Evolutionary conservation across 2,888 invertebrate genomes (phyloP), one percentile per base, ranked within the genome.

Genomic region (Cosmia pyralina): DNA sequence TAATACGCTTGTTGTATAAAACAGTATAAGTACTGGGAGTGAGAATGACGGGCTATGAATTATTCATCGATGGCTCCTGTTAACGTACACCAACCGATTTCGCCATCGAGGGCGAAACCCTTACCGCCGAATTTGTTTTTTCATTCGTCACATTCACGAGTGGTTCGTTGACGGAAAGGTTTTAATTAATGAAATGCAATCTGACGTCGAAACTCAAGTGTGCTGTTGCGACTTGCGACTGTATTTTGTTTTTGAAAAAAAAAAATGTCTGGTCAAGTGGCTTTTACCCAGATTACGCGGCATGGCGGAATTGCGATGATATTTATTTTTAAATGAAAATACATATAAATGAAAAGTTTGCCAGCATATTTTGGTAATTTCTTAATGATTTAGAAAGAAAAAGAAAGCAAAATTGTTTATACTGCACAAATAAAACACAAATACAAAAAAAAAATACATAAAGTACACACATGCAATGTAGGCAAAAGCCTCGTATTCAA

Each of bases 41-140:
- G 83, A 84, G 82, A 76, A 72, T 77, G 84, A 81, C 75, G 64
- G 64, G 64, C 60, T 73, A 87, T 92, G 90, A 92, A 94, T 94
- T 83, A 94, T 94, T 92, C 92, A 94, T 90, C 74, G 69, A 66
- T 41, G 78, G 82, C 79, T 77, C 84, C 85, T 85, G 90, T 87
- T 92, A 90, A 90, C 90, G 90, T 92, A 88, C 86, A 88, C 89
- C 73, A 83, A 81, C 88, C 83, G 88, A 91, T 89, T 89, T 88
- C 67, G 55, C 75, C 76, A 91, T 90, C 90, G 91, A 91, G 91
- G 92, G 85, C 90, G 58, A 83, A 83, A 83, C 83, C 82, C 76
- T 78, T 77, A 70, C 72, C 70, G 66, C 67, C 38, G 69, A 79
- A 62, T 83, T n/a, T n/a, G n/a, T n/a, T 88, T 88, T 59, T 88